Conservation (phyloP, 2,113 vertebrate genomes). For the Hydrochoerus hydrochaeris region DNA sequence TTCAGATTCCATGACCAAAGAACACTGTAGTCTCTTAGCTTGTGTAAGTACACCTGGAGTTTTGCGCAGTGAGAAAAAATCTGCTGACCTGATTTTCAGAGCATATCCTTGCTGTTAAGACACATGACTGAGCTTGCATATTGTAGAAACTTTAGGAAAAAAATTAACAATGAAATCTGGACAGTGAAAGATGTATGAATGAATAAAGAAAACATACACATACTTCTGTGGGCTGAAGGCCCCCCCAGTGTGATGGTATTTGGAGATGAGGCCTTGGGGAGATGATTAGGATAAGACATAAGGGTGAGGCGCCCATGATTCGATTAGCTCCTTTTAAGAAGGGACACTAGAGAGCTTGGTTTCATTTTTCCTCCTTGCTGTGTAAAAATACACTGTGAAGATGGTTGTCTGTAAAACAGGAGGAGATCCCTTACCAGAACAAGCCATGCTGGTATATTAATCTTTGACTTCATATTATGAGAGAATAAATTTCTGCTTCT, state of each 20-base stretch:
- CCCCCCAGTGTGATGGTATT: neutral
- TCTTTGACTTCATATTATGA: neutral
- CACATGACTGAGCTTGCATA: neutral
- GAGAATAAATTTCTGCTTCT: neutral
- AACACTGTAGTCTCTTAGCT: neutral
- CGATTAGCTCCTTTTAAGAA: neutral
- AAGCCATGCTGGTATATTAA: neutral
- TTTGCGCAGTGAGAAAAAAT: neutral
- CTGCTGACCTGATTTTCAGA: neutral
- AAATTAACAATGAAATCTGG: neutral
- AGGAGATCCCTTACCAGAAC: neutral
- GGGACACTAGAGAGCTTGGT: neutral
- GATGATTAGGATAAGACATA: neutral
- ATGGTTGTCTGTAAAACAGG: too few species aligned
- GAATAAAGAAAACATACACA: neutral
- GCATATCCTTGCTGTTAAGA: neutral
- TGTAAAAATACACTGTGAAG: neutral
- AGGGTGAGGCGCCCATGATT: neutral
- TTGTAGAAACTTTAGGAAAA: neutral
- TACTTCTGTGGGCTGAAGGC: neutral
- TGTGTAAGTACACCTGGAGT: neutral
- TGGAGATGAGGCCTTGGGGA: neutral
- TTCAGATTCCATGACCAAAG: neutral
- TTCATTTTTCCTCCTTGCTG: neutral
- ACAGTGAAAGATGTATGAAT: neutral